Evolutionary conservation across 92 coral and sea anemone species (phyloP), one percentile per base, ranked within the genome.

Genomic region (Zoanthus sociatus): DNA sequence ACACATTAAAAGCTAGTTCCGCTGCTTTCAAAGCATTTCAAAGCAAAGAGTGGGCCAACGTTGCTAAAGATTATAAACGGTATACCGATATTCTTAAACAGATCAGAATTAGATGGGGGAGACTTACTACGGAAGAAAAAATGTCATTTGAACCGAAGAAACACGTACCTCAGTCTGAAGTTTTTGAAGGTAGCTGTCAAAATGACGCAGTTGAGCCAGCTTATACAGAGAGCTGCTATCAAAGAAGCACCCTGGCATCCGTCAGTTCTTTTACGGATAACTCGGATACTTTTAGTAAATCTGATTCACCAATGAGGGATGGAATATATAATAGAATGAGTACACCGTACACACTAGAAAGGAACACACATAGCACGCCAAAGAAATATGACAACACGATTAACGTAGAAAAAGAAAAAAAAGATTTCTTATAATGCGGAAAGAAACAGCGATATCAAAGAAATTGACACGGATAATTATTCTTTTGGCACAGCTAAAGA

Each of bases 61-160:
- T 67, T 30, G 37, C 32, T 18, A 67, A 67, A 11, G 2, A 63
- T 11, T 15, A 15, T 18, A 18, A 63, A 63, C 16, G 18, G 2
- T 16, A 15, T 67, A 13, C 17, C 72, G 72, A 20, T 7, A 67
- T 67, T 30, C 32, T 2, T 20, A 67, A 67, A 67, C 33, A 67
- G 20, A 67, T 67, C 32, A 67, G 72, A 20, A 67, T 67, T 67
- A 67, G 37, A 20, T 67, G 72, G 72, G 72, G 42, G 6, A 67
- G 37, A 67, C 37, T 67, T 18, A 67, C 5, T 18, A 18, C 37
- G 2, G 8, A n/a, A 18, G 33, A 67, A 67, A 67, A 67, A 20
- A 18, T 20, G 31, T 6, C 32, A 20, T 67, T 18, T 67, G 33
- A 67, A 67, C 72, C 33, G 20, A 67, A 30, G 37, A 20, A 67